phyloP scores from a whole-genome alignment of 2,888 invertebrate species.

The Dioctria linearis region DNA sequence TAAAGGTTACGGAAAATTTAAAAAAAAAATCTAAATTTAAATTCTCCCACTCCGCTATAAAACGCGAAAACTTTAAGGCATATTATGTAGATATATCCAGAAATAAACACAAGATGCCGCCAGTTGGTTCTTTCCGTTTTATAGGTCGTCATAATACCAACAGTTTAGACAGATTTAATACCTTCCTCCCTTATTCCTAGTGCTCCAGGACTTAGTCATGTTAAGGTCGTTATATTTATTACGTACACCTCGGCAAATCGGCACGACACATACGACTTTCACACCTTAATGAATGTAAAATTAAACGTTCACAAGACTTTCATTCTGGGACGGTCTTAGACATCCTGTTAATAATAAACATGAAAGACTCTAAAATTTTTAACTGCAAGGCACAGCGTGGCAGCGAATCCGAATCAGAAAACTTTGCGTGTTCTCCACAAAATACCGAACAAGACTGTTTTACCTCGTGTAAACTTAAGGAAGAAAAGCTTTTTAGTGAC shows the following conservation, averaged over 20 bases:
- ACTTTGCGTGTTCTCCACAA: constrained; percentile 40
- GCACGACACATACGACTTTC: neutral
- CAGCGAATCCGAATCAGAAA: constrained; percentile 27
- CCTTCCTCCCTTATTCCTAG: constrained; percentile 23
- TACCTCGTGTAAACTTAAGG: neutral
- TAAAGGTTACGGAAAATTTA: neutral
- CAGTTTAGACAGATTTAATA: neutral
- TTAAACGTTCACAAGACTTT: constrained; percentile 23
- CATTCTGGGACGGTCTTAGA: constrained; percentile 11
- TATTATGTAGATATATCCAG: neutral
- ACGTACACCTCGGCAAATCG: no score
- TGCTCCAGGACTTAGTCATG: constrained; percentile 17
- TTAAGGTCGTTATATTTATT: neutral
- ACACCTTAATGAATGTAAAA: neutral
- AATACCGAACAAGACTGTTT: constrained; percentile 34
- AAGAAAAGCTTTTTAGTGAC: constrained; percentile 43
- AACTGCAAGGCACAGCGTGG: constrained; percentile 29
- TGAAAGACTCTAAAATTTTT: neutral
- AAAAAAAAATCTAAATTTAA: constrained; percentile 27
- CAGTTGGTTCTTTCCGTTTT: neutral
- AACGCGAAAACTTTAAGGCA: neutral
- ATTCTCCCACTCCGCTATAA: neutral
- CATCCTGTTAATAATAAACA: neutral
- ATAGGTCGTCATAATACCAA: neutral
- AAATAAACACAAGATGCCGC: constrained; percentile 20